Conservation (phyloP, 2,888 invertebrate genomes). For the Melieria picta region DNA sequence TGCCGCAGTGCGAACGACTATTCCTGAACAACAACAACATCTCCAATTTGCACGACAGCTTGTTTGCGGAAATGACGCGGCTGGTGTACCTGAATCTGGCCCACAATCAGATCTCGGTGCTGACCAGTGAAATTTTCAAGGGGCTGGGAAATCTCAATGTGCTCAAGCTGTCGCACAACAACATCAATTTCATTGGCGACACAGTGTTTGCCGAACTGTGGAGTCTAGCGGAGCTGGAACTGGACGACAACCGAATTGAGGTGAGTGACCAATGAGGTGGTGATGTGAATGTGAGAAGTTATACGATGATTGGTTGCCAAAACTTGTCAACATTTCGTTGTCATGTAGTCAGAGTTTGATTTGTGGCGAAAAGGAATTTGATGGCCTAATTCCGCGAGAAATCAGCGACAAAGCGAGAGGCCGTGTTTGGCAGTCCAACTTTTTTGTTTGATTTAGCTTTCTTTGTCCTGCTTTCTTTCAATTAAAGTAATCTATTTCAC, state of each 20-base stretch:
- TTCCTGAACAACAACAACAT: constrained; percentile 88
- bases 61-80: constrained; percentile 79
- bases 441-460: too few relatives aligned
- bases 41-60: constrained; percentile 83
- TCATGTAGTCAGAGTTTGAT: too few relatives aligned
- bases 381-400: too few relatives aligned
- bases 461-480: too few relatives aligned
- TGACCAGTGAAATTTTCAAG: constrained; percentile 81
- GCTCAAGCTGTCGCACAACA: constrained; percentile 79
- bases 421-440: too few relatives aligned
- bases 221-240: constrained; percentile 75
- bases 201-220: constrained; percentile 83
- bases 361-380: too few relatives aligned
- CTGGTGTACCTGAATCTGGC: constrained; percentile 84
- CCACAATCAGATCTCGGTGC: constrained; percentile 77
- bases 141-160: constrained; percentile 79
- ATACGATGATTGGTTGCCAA: too few relatives aligned
- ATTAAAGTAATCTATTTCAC: too few relatives aligned
- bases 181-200: constrained; percentile 80
- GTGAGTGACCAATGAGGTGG: constrained; percentile 53
- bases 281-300: background rate
- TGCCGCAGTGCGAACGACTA: constrained; percentile 78
- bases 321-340: too few relatives aligned
- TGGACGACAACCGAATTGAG: constrained; percentile 76
- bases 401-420: too few relatives aligned